Percentiles rank a stretch among this genome's conserved stretches.
phyloP scores from a whole-genome alignment of 2,113 vertebrate genomes.

The Pyxicephalus adspersus region DNA sequence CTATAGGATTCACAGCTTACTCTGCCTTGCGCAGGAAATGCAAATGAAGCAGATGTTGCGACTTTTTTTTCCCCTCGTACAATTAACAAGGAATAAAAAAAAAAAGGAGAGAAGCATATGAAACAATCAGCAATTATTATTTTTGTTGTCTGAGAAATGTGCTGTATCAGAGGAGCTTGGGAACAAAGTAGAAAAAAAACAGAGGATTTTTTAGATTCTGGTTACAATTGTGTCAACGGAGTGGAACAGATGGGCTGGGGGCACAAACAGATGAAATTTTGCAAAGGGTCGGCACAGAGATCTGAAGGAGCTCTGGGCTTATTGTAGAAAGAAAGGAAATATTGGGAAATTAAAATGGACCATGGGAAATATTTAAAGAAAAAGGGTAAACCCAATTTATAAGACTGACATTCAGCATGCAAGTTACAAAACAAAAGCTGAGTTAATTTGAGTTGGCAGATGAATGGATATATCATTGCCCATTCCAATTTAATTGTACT shows the following conservation, averaged over 20 bases:
- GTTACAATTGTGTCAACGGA: conserved; percentile 35
- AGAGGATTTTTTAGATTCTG: conserved; percentile 38
- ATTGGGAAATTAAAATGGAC: too few species aligned
- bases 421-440: too few species aligned
- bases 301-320: not conserved
- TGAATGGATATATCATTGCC: too few species aligned
- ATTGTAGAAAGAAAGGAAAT: not conserved
- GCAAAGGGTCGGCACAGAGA: conserved; percentile 33
- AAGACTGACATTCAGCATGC: too few species aligned
- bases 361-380: too few species aligned
- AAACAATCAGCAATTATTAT: conserved; percentile 56
- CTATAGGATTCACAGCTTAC: conserved; percentile 70
- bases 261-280: conserved; percentile 43
- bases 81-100: conserved; percentile 71
- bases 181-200: conserved; percentile 49
- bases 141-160: conserved; percentile 53
- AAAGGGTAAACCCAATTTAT: too few species aligned
- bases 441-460: too few species aligned
- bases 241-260: conserved; percentile 48
- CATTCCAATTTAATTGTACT: too few species aligned
- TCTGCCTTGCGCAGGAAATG: conserved; percentile 78
- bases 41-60: conserved; percentile 82
- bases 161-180: conserved; percentile 54
- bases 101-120: conserved; percentile 67
- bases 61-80: conserved; percentile 60